These are phyloP conservation scores for Drosophila pachea DNA, from an alignment of 1,140 invertebrate genomes.

Conservation along the genomic window DNA sequence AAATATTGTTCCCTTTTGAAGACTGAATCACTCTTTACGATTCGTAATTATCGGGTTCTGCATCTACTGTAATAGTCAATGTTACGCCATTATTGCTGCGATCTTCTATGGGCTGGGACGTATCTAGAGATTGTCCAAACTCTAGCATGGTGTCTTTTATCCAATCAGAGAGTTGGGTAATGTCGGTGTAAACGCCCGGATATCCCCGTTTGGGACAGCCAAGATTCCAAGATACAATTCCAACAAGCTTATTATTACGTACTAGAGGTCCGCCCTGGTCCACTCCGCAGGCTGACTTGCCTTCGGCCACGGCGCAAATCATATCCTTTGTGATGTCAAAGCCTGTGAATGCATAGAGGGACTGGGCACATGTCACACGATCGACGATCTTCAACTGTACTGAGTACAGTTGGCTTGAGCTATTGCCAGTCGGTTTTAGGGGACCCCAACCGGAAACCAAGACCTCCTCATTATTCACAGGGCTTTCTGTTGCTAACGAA, in stretches of 20 bases:
- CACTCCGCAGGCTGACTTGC: slow-evolving; percentile 21
- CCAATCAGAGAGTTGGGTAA: slow-evolving; percentile 69
- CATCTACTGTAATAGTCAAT: too few species aligned
- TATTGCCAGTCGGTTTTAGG: background rate
- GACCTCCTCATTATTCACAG: background rate
- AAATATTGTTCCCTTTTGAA: too few species aligned
- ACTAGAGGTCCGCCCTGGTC: slow-evolving; percentile 34
- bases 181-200: slow-evolving; percentile 86
- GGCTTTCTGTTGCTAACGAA: background rate
- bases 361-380: background rate
- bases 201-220: slow-evolving; percentile 82
- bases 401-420: background rate
- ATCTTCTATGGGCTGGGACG: too few species aligned
- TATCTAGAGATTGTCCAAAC: too few species aligned
- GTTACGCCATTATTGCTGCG: too few species aligned
- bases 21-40: too few species aligned
- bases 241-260: slow-evolving; percentile 24
- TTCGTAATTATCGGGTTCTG: too few species aligned
- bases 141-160: background rate
- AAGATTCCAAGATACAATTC: slow-evolving; percentile 52
- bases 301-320: slow-evolving; percentile 29
- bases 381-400: background rate
- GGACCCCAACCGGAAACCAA: slow-evolving; percentile 11
- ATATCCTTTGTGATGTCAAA: slow-evolving; percentile 22
- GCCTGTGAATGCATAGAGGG: background rate